Evolutionary conservation across 2,888 invertebrate genomes (phyloP).

Genomic region (Himalopsyche tibetana): DNA sequence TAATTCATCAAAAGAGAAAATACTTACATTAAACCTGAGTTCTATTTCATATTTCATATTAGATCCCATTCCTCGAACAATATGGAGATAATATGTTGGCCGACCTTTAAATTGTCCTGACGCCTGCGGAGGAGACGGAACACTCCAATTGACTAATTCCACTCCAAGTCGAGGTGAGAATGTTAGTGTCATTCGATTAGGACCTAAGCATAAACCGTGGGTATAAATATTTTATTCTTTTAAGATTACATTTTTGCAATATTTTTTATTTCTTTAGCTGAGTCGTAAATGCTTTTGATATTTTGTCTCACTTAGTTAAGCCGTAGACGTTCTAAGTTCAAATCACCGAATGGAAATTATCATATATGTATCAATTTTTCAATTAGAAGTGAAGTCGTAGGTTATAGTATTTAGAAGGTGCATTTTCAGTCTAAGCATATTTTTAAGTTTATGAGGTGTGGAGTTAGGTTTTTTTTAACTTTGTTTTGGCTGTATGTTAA

Average conservation of each 20-base stretch:
- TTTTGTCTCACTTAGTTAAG: neutral
- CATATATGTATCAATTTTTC: neutral
- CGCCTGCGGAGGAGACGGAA: conserved; percentile 49
- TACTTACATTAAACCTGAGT: conserved; percentile 56
- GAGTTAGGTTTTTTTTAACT: too few species aligned
- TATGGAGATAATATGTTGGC: conserved; percentile 60
- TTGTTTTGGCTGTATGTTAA: too few species aligned
- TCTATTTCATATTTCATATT: neutral
- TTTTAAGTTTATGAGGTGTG: too few species aligned
- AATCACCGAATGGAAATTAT: neutral
- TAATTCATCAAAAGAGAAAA: neutral
- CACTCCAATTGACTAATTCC: conserved; percentile 55
- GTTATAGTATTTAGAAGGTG: too few species aligned
- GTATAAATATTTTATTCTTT: neutral
- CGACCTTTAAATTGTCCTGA: conserved; percentile 59
- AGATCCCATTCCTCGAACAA: conserved; percentile 48
- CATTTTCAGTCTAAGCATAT: too few species aligned
- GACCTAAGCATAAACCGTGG: conserved; percentile 50
- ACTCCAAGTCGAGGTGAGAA: conserved; percentile 61
- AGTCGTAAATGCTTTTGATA: neutral
- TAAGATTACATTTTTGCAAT: neutral
- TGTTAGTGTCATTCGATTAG: conserved; percentile 61
- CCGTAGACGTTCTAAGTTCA: neutral
- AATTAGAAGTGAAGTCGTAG: neutral
- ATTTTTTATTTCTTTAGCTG: neutral